Evolutionary conservation across 2,888 invertebrate species (phyloP), one percentile per base, ranked within the genome.

Genomic region (Drosophila putrida): DNA sequence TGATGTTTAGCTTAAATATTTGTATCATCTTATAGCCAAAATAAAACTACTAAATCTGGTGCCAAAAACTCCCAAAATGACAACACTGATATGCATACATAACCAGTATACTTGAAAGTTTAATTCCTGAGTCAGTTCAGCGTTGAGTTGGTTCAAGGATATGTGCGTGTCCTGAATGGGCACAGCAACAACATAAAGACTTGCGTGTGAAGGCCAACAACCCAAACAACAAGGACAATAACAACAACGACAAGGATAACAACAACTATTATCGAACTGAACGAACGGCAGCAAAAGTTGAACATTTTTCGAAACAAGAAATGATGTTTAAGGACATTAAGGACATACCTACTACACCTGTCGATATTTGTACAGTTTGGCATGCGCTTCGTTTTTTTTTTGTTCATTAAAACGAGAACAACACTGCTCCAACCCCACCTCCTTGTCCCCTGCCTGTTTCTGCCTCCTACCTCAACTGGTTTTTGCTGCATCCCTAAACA

Each of bases 361-460:
- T 90, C 90, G 85, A 87, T 82, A 88, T 80, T 78, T 71, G 69
- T 84, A 84, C 71, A 85, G 86, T 81, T 76, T 81, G 88, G 85
- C 85, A 58, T 78, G 72, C 74, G 82, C 78, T 89, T 10, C 69
- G 57, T 58, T 70, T 65, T 35, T 58, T 70, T 65, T 35, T n/a
- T 47, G 66, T 76, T 76, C 67, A 75, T 71, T 67, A 71, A 75
- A 75, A 71, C 49, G 38, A 63, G 25, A 8, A 65, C 46, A 43
- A 4, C 38, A 9, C 15, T 6, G n/a, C 20, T 39, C 31, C 47
- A 9, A 4, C n/a, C 39, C 50, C 9, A 33, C 4, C 27, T 27
- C 4, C 20, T 20, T 20, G 20, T 20, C 1, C 20, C 20, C 20
- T n/a, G n/a, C n/a, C n/a, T n/a, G 20, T 20, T 20, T 20, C 20